Percentiles rank a stretch among this genome's conserved stretches.
These are phyloP conservation scores for Amphipyra tragopoginis DNA, from an alignment of 2,888 invertebrate genomes.

Conservation along the genomic window DNA sequence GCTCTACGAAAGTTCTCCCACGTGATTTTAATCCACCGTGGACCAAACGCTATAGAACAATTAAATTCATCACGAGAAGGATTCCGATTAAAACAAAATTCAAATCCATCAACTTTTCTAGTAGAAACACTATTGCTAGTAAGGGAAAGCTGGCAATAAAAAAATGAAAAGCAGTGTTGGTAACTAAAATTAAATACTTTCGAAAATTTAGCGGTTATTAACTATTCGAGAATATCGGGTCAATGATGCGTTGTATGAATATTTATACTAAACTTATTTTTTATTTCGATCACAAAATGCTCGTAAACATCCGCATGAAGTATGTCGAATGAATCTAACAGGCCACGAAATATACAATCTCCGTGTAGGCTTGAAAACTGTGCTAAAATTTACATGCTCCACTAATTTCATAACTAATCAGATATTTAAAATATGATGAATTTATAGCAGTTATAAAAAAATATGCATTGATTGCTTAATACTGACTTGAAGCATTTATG, in stretches of 20 bases:
- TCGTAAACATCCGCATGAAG: slow-evolving; percentile 29
- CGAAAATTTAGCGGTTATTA: slow-evolving; percentile 44
- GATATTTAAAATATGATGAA: slow-evolving; percentile 30
- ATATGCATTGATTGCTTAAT: slow-evolving; percentile 32
- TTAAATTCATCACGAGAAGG: slow-evolving; percentile 18
- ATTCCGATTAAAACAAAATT: slow-evolving; percentile 26
- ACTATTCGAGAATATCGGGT: slow-evolving; percentile 50
- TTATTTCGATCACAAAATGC: slow-evolving; percentile 33
- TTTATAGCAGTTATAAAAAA: slow-evolving; percentile 21
- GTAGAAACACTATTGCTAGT: slow-evolving; percentile 35
- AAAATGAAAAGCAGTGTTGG: slow-evolving; percentile 42
- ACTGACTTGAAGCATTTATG: neutral
- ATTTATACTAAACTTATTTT: slow-evolving; percentile 33
- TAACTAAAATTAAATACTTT: slow-evolving; percentile 51
- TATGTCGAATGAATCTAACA: slow-evolving; percentile 43
- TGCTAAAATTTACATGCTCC: slow-evolving; percentile 56
- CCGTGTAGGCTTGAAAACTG: slow-evolving; percentile 29
- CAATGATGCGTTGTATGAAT: slow-evolving; percentile 43
- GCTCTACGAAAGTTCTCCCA: no score
- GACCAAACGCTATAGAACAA: neutral
- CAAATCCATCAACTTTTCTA: slow-evolving; percentile 20
- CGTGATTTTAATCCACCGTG: no score
- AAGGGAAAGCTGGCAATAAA: slow-evolving; percentile 54
- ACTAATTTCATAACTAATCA: slow-evolving; percentile 41
- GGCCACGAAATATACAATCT: slow-evolving; percentile 21